Base-by-base conservation (phyloP, 1,140 invertebrate genomes). In the Laupala kohalensis region DNA sequence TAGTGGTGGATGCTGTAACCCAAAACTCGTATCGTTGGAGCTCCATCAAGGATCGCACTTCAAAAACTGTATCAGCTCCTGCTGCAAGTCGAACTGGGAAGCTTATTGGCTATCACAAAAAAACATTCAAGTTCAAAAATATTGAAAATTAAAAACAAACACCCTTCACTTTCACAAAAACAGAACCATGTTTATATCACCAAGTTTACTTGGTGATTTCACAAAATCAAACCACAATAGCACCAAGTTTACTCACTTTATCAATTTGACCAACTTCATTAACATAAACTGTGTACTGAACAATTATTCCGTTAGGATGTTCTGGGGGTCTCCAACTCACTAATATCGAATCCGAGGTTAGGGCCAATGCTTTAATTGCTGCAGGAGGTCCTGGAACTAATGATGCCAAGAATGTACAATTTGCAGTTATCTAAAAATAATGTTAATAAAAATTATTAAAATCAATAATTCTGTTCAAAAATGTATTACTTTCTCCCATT, bases 311-410 rank as follows among this genome's bases (percentile, higher is more conserved):
- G 78, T 95, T 95, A 5, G 87, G 86, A 75, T 91, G 87, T 28
- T 83, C 77, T 5, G 93, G 93, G 25, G 88, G 86, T 68, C 91
- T 84, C 94, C 94, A 95, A 53, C 92, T 90, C 15, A 95, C 88
- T 29, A 94, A 81, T 75, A 95, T 88, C 53, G 89, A 89, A 75
- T 90, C 90, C 63, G 88, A 87, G 25, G 91, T 90, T 70, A 90
- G 85, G 0, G 92, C 86, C 9, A 91, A 78, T 0, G 90, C 92
- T 81, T 94, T 95, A 64, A 95, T 89, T 64, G 88, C 64, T 4
- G 88, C 87, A n/a, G 93, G 93, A 27, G 88, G 83, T 66, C 90
- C 92, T 4, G 94, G 93, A 53, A 92, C 92, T 94, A 62, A n/a
- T n/a, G n/a, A n/a, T n/a, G n/a, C n/a, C n/a, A n/a, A n/a, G n/a